Evolutionary conservation across 2,113 vertebrate genomes (phyloP).

Genomic region (Platysteira castanea): DNA sequence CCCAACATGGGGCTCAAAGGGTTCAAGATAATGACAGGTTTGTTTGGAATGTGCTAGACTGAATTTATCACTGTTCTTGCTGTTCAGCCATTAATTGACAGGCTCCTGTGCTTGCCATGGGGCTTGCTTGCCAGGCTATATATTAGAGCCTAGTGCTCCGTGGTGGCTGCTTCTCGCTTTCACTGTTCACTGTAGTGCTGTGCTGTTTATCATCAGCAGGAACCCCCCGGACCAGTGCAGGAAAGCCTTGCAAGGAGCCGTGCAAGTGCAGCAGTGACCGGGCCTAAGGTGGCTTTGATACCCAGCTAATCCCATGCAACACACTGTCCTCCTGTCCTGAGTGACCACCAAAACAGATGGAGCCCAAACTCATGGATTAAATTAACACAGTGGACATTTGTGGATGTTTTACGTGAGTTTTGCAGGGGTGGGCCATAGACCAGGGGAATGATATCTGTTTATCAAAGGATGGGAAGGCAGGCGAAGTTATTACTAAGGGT

Average conservation of each 20-base stretch:
- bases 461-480: background rate
- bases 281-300: background rate
- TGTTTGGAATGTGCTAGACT: background rate
- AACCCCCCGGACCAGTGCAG: background rate
- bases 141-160: background rate
- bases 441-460: background rate
- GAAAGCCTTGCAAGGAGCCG: background rate
- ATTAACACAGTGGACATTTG: background rate
- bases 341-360: background rate
- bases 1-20: background rate
- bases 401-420: background rate
- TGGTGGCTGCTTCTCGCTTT: background rate
- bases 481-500: fast-evolving
- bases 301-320: background rate
- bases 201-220: background rate
- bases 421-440: background rate
- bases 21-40: background rate
- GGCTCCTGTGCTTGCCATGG: background rate
- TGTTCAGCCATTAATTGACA: background rate
- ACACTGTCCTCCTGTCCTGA: background rate
- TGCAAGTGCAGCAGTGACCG: background rate
- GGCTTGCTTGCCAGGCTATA: background rate
- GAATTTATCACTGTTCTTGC: background rate
- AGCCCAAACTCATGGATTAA: background rate
- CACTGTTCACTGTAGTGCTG: background rate